These are phyloP conservation scores for Lydus trimaculatus DNA, from an alignment of 2,888 invertebrate species.

Conservation along the genomic window DNA sequence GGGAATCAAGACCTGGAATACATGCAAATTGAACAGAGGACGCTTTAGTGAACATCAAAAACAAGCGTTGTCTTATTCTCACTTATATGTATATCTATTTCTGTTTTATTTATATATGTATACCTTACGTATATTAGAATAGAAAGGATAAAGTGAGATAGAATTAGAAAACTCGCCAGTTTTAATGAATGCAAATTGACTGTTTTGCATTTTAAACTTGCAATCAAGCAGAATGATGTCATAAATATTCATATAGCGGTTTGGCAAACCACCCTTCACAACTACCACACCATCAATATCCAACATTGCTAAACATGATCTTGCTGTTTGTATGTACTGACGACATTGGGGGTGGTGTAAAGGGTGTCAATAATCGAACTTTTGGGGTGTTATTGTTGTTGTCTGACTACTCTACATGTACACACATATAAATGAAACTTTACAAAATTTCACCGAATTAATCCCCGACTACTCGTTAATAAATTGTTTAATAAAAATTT, in stretches of 20 bases:
- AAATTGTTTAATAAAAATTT: background rate
- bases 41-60: constrained; percentile 42
- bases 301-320: background rate
- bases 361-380: background rate
- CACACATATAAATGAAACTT: background rate
- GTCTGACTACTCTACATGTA: background rate
- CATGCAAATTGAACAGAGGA: constrained; percentile 41
- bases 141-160: constrained; percentile 21
- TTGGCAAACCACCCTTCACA: constrained; percentile 18
- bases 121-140: background rate
- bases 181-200: constrained; percentile 59
- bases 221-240: constrained; percentile 57
- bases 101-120: background rate
- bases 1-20: constrained; percentile 37
- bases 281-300: constrained; percentile 3
- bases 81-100: constrained; percentile 12
- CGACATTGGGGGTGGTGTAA: background rate
- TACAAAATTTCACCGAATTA: background rate
- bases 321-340: background rate
- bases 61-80: constrained; percentile 31
- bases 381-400: background rate
- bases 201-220: constrained; percentile 61
- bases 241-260: constrained; percentile 57
- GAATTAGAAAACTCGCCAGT: constrained; percentile 35
- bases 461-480: background rate